These are phyloP conservation scores for Neogobius melanostomus DNA, from an alignment of 2,113 vertebrate species.

Conservation along the genomic window DNA sequence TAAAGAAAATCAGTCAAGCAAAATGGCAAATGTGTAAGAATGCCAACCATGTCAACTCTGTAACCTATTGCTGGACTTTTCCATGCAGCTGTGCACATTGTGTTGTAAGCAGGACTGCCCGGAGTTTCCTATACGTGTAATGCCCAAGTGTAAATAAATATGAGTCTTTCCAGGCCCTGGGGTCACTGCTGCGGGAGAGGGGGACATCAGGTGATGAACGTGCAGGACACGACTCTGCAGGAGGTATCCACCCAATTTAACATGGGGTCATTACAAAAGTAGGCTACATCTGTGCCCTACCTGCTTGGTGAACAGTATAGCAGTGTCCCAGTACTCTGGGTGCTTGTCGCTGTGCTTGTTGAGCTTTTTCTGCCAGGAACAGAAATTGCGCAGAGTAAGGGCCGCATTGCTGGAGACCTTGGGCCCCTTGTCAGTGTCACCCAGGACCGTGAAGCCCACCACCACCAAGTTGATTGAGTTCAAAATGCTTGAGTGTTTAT, in stretches of 20 bases:
- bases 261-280: background rate
- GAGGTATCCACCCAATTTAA: background rate
- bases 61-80: constrained; percentile 47
- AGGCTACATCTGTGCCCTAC: constrained; percentile 70
- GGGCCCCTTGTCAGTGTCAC: constrained; percentile 88
- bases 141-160: constrained; percentile 26
- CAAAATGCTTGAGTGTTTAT: constrained; percentile 93
- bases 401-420: constrained; percentile 93
- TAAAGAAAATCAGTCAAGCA: background rate
- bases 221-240: background rate
- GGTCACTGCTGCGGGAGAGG: constrained; percentile 26
- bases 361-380: constrained; percentile 96
- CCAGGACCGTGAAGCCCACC: constrained; percentile 90
- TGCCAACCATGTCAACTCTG: constrained; percentile 36
- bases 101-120: constrained; percentile 26
- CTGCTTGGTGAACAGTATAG: constrained; percentile 97
- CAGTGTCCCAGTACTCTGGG: constrained; percentile 96
- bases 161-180: background rate
- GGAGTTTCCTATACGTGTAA: constrained; percentile 28
- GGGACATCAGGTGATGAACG: constrained; percentile 2
- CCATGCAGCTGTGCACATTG: constrained; percentile 40
- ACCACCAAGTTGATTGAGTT: constrained; percentile 92
- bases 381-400: constrained; percentile 95
- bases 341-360: constrained; percentile 95
- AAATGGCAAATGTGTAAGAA: constrained; percentile 13